Percentiles rank a stretch among this genome's conserved stretches.
phyloP scores from a whole-genome alignment of 2,113 vertebrate species.

The Atherinomorus stipes region DNA sequence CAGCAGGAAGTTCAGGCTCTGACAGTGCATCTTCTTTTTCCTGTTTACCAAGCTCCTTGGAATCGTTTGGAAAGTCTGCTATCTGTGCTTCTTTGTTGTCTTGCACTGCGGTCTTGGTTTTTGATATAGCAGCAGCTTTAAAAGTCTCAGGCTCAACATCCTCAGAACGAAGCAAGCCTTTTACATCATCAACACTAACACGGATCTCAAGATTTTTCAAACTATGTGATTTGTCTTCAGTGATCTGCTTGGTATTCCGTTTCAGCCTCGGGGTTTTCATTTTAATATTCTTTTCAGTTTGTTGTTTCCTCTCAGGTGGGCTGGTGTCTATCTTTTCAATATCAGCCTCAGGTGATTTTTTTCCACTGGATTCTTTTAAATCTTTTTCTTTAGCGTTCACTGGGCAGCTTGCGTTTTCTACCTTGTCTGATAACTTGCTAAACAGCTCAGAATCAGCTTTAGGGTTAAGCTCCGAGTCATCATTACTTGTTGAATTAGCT shows the following conservation, averaged over 20 bases:
- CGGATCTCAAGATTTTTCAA: constrained; percentile 88
- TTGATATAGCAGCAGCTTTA: constrained; percentile 66
- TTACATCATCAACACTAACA: constrained; percentile 86
- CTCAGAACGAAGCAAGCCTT: constrained; percentile 80
- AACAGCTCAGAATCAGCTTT: constrained; percentile 73
- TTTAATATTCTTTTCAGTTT: constrained; percentile 87
- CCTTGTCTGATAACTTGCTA: constrained; percentile 75
- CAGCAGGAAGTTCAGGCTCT: constrained; percentile 80
- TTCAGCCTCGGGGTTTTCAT: constrained; percentile 88
- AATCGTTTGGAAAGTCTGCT: constrained; percentile 74
- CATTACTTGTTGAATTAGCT: constrained; percentile 55
- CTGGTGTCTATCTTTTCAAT: constrained; percentile 67
- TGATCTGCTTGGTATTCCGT: constrained; percentile 82
- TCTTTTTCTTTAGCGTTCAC: constrained; percentile 60
- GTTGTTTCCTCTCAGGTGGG: constrained; percentile 79
- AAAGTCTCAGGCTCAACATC: constrained; percentile 80
- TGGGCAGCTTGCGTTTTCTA: constrained; percentile 55
- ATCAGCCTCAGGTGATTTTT: constrained; percentile 82
- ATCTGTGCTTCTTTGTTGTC: constrained; percentile 77
- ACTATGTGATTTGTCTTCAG: constrained; percentile 86
- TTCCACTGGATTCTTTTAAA: constrained; percentile 61
- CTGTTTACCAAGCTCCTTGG: constrained; percentile 73
- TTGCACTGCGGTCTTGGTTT: constrained; percentile 70
- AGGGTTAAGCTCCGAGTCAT: constrained; percentile 64
- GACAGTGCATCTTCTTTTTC: constrained; percentile 82